A percentile compares a stretch with the other conserved stretches of the same genome.
Conservation (phyloP, 2,797 vertebrate species). For the Telmatherina bonti region DNA sequence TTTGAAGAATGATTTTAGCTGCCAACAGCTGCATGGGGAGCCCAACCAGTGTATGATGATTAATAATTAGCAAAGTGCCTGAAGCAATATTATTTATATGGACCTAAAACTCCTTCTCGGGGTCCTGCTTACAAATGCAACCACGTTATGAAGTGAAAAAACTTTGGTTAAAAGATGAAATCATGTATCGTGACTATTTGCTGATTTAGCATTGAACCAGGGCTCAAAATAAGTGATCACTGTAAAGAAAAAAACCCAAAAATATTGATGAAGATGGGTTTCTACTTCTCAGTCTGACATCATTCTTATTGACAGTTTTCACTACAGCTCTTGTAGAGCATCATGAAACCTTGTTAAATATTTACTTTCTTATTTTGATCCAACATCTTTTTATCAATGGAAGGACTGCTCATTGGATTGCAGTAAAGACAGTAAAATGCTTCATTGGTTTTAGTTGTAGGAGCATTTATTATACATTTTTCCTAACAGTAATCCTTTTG, state of each 20-base stretch:
- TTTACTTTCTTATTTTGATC: constrained; percentile 21
- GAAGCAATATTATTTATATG: constrained; percentile 5
- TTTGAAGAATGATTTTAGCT: constrained; percentile 21
- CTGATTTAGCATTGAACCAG: too few species aligned
- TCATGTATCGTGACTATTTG: neutral
- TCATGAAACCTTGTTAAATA: constrained; percentile 15
- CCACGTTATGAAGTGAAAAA: too few species aligned
- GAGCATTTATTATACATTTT: neutral
- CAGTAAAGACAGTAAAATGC: constrained; percentile 13
- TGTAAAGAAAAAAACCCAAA: too few species aligned
- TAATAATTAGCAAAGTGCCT: constrained; percentile 16
- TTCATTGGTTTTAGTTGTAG: neutral
- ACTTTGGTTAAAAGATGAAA: neutral
- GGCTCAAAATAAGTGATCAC: too few species aligned
- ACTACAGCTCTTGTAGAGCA: too few species aligned
- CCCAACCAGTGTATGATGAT: constrained; percentile 9
- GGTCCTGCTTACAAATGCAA: neutral
- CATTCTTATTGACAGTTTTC: constrained; percentile 5
- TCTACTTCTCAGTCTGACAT: neutral
- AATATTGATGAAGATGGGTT: too few species aligned
- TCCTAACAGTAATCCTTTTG: neutral
- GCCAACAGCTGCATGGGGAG: constrained; percentile 21
- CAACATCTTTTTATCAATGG: constrained; percentile 15
- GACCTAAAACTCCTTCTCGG: neutral
- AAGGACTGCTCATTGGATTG: constrained; percentile 28